A percentile compares a stretch with the other conserved stretches of the same genome.
These are phyloP conservation scores for Mesoligia furuncula DNA, from an alignment of 2,888 invertebrate genomes.

Conservation along the genomic window DNA sequence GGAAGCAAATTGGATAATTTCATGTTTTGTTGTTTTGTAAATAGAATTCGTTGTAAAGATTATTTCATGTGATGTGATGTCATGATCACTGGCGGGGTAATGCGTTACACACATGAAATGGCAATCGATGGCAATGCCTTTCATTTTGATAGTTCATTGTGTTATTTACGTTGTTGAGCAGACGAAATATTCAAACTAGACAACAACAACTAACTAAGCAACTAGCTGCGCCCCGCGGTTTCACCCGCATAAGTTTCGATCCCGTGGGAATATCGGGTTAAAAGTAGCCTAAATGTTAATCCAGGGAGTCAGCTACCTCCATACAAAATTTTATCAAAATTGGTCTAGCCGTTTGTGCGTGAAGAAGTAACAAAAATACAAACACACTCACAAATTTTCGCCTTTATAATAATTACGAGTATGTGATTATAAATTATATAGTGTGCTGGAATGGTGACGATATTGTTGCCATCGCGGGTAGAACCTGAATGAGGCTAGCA, in stretches of 20 bases:
- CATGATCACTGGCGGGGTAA: background rate
- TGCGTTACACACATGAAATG: background rate
- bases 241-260: too few species aligned
- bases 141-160: background rate
- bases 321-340: too few species aligned
- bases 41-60: conserved; percentile 23
- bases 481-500: background rate
- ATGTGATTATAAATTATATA: too few species aligned
- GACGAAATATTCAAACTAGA: background rate
- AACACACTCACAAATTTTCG: too few species aligned
- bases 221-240: too few species aligned
- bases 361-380: too few species aligned
- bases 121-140: background rate
- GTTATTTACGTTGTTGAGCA: background rate
- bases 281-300: too few species aligned
- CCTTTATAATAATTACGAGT: too few species aligned
- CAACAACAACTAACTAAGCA: too few species aligned
- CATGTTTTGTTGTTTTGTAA: conserved; percentile 32
- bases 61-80: background rate
- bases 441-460: background rate
- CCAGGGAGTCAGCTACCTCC: too few species aligned
- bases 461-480: background rate
- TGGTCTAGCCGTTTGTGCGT: too few species aligned
- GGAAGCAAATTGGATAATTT: conserved; percentile 31
- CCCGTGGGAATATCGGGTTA: too few species aligned